Evolutionary conservation across 2,888 invertebrate genomes (phyloP).

Genomic region (Caenorhabditis angaria): DNA sequence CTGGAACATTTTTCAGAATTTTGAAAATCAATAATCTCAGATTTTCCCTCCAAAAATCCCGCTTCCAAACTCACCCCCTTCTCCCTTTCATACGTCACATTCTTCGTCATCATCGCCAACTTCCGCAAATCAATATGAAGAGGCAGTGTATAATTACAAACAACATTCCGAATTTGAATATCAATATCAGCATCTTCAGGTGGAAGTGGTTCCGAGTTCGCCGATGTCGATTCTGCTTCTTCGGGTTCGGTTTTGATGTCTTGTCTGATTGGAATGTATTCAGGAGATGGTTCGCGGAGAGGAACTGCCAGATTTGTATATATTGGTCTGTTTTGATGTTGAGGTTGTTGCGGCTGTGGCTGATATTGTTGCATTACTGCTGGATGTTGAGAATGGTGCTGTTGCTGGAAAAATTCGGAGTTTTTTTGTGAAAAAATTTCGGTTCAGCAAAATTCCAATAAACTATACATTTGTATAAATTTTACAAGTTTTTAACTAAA

Average conservation of each 20-base stretch:
- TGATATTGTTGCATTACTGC: too few species aligned
- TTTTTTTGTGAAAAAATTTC: background rate
- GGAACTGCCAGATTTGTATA: slow-evolving; percentile 46
- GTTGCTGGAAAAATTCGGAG: background rate
- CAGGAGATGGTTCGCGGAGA: slow-evolving; percentile 53
- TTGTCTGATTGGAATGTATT: slow-evolving; percentile 1
- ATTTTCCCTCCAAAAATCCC: too few species aligned
- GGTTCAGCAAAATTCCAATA: background rate
- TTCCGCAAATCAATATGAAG: slow-evolving; percentile 70
- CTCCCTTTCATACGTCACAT: slow-evolving; percentile 67
- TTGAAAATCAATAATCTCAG: background rate
- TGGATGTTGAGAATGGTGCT: background rate
- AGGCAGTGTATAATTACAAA: slow-evolving; percentile 69
- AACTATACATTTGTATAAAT: background rate
- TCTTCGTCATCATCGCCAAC: slow-evolving; percentile 60
- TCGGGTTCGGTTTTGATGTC: slow-evolving; percentile 5
- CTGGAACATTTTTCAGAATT: background rate
- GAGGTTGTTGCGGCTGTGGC: slow-evolving; percentile 15
- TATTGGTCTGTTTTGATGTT: slow-evolving; percentile 15
- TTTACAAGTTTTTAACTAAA: background rate
- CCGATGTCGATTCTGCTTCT: slow-evolving; percentile 15
- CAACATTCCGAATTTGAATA: slow-evolving; percentile 67
- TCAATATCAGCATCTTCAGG: slow-evolving; percentile 32
- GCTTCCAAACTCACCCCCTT: slow-evolving; percentile 64
- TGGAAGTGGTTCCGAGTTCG: slow-evolving; percentile 27